Evolutionary conservation across 2,797 vertebrate genomes (phyloP), one percentile per base, ranked within the genome.

Genomic region (Taenioides sp.): DNA sequence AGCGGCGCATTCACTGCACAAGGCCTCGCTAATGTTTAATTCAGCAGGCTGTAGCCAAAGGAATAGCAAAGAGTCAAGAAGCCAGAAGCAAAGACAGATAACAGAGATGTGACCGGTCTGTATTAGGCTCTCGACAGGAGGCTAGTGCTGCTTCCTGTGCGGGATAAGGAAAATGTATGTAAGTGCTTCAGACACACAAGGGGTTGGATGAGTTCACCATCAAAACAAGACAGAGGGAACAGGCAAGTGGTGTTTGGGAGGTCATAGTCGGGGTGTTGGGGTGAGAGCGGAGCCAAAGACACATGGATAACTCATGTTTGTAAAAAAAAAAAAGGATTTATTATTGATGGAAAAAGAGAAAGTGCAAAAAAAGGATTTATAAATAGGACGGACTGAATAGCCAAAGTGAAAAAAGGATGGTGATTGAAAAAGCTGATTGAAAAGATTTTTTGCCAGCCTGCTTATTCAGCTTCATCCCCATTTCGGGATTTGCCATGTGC

Each of bases 1-100:
- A 83, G 77, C 71, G 66, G 79, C 87, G 85, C 88, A 90, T 90
- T 87, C 74, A 72, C 75, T 25, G 79, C 81, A 78, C 80, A 79
- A 75, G 73, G 71, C 73, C 59, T 74, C 77, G 75, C 79, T 86
- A 40, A 92, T 93, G 91, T 90, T 91, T 91, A 92, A 93, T 92
- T 92, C 82, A 88, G 81, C 62, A 85, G 78, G 79, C 80, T 74
- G 71, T 65, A 85, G 84, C 84, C 76, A 50, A 75, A 86, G 80
- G 81, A 76, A 77, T 66, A 72, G 70, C 52, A 71, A 73, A 74
- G 78, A 83, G 72, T 49, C 69, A 70, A 83, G 79, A 90, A 86
- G 86, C 83, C 80, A 73, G 80, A 74, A 74, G 80, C 84, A 61
- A 72, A 65, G 67, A 76, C 84, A 78, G 75, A 84, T 64, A 82